A percentile compares a stretch with the other conserved stretches of the same genome.
phyloP scores from a whole-genome alignment of 2,113 vertebrate species.

The Rhadina sibilatrix region DNA sequence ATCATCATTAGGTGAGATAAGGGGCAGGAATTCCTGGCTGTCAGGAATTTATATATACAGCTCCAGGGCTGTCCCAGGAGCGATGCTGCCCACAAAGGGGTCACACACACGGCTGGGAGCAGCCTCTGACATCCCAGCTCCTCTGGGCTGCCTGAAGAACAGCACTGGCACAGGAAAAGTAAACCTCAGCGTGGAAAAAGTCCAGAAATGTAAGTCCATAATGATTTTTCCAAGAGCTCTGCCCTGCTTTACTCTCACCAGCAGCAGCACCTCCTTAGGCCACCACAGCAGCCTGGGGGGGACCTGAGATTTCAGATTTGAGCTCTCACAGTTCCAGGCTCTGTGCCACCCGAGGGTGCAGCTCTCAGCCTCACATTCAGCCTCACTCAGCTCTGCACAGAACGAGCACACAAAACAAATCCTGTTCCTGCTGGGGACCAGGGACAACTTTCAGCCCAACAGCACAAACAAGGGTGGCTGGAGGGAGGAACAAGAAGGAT shows the following conservation, averaged over 20 bases:
- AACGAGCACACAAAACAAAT: too few relatives aligned
- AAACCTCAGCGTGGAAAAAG: neutral
- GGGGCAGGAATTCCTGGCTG: neutral
- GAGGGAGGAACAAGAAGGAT: too few relatives aligned
- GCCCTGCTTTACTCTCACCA: neutral
- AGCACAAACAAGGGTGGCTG: too few relatives aligned
- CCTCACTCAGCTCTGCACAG: too few relatives aligned
- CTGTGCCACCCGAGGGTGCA: too few relatives aligned
- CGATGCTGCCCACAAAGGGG: neutral
- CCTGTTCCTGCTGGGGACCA: too few relatives aligned
- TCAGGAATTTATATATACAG: too few relatives aligned
- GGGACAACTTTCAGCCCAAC: too few relatives aligned
- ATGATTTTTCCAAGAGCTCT: neutral
- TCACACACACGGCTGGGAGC: neutral
- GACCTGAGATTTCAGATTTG: too few relatives aligned
- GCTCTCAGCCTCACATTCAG: too few relatives aligned
- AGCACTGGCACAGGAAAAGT: neutral
- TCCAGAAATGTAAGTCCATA: fast-evolving
- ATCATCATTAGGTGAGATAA: neutral
- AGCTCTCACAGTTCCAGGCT: too few relatives aligned
- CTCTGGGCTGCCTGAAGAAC: neutral
- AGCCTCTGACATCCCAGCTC: neutral
- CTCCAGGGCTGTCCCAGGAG: neutral
- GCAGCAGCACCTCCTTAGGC: neutral
- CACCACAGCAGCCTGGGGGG: fast-evolving